Evolutionary conservation across 2,113 vertebrate genomes (phyloP).

Genomic region (human): GRCh38 chr6:45744001-45744500

Average conservation of each 20-base stretch:
- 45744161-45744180: background rate
- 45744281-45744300: background rate
- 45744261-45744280: background rate
- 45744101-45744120: background rate
- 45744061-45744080: background rate
- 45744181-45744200: background rate
- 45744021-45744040: background rate
- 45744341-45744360: background rate
- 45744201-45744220: background rate
- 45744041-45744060: background rate
- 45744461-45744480: background rate
- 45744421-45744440: background rate
- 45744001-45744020: background rate
- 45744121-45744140: background rate
- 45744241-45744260: background rate
- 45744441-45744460: background rate
- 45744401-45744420: conserved; percentile 27
- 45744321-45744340: background rate
- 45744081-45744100: background rate
- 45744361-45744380: background rate
- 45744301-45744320: background rate
- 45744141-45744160: background rate
- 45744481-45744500: conserved; percentile 3
- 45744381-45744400: conserved; percentile 15
- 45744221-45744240: background rate